phyloP scores from a whole-genome alignment of 2,797 vertebrate genomes.

The Ptychadena robeensis region DNA sequence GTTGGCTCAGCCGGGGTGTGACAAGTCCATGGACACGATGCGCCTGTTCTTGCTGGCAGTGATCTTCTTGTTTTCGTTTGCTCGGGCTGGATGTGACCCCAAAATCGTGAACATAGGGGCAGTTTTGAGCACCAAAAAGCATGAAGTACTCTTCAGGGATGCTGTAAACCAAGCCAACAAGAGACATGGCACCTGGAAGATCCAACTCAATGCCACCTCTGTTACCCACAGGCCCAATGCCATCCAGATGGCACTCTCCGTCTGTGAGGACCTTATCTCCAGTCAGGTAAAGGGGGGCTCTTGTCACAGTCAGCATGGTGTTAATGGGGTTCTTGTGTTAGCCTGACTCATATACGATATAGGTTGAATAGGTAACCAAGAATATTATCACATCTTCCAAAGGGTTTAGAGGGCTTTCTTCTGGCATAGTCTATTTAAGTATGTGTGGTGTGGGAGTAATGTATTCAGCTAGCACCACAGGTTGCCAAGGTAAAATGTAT shows the following conservation, averaged over 20 bases:
- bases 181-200: conserved; percentile 90
- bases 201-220: conserved; percentile 95
- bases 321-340: background rate
- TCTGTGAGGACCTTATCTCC: conserved; percentile 98
- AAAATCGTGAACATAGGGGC: conserved; percentile 95
- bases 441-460: too few relatives aligned
- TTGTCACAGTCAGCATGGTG: background rate
- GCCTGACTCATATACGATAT: background rate
- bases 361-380: too few relatives aligned
- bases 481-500: too few relatives aligned
- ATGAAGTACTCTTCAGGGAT: conserved; percentile 94
- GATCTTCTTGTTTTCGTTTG: conserved; percentile 87
- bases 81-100: conserved; percentile 89
- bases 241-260: conserved; percentile 97
- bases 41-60: conserved; percentile 85
- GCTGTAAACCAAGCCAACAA: conserved; percentile 93
- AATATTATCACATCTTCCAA: too few relatives aligned
- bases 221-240: conserved; percentile 97
- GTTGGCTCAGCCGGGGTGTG: conserved; percentile 63
- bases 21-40: conserved; percentile 78
- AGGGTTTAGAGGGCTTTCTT: too few relatives aligned
- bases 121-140: conserved; percentile 94
- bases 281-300: conserved; percentile 81
- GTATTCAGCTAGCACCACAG: too few relatives aligned
- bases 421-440: too few relatives aligned